Percentiles rank a stretch among this genome's conserved stretches.
Evolutionary conservation across 2,113 vertebrate genomes (phyloP).

Genomic region (Nyctibius bracteatus): DNA sequence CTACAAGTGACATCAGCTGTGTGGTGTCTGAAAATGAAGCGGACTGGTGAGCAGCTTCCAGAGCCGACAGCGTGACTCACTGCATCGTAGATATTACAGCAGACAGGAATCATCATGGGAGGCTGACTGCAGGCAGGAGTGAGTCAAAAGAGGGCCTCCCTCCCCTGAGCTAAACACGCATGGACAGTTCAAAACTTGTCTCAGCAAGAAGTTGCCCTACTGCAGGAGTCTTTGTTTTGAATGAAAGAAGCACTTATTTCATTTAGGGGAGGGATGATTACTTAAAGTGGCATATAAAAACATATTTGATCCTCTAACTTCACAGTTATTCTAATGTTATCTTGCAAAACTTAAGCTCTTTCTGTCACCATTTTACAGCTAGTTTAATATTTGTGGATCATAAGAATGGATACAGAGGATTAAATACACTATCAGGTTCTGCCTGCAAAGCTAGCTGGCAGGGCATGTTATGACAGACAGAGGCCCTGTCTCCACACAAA

Average conservation of each 20-base stretch:
- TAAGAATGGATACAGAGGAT: background rate
- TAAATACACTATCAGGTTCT: background rate
- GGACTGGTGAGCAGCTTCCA: background rate
- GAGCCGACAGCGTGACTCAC: fast-evolving
- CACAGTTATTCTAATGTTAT: background rate
- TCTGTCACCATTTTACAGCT: background rate
- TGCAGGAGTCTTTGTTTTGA: background rate
- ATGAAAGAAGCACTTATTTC: background rate
- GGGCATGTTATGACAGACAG: background rate
- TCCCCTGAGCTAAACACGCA: background rate
- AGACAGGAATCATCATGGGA: background rate
- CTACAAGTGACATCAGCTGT: background rate
- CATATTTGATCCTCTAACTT: background rate
- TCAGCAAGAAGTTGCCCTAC: background rate
- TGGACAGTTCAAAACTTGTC: constrained; percentile 6
- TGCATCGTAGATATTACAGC: background rate
- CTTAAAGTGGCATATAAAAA: background rate
- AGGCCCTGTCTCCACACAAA: background rate
- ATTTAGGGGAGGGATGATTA: background rate
- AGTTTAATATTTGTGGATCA: background rate
- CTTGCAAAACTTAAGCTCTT: background rate
- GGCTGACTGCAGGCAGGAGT: background rate
- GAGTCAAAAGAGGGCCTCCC: background rate
- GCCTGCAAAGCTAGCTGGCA: background rate
- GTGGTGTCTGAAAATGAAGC: background rate